A percentile compares a stretch with the other conserved stretches of the same genome.
Conservation (phyloP, 2,113 vertebrate genomes). For the Martes martes region DNA sequence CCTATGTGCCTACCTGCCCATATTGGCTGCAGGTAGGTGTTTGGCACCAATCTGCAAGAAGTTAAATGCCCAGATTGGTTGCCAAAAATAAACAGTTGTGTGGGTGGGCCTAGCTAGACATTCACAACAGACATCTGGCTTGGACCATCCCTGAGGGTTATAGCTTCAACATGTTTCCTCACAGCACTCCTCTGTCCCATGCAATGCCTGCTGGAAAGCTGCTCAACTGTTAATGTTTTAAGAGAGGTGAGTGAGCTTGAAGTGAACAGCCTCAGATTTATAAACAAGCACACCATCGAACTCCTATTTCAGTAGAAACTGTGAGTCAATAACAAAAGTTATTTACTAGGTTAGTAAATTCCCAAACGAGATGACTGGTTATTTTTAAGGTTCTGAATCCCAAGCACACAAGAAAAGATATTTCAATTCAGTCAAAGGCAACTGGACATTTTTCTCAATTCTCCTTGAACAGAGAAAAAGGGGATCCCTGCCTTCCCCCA, state of each 20-base stretch:
- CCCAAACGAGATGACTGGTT: background rate
- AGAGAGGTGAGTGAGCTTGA: background rate
- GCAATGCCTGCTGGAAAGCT: background rate
- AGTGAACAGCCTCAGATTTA: background rate
- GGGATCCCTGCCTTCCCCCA: background rate
- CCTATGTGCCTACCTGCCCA: background rate
- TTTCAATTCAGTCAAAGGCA: constrained; percentile 23
- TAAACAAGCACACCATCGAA: background rate
- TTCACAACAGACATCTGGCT: constrained; percentile 56
- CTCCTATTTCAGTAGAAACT: constrained; percentile 34
- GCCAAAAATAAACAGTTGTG: constrained; percentile 60
- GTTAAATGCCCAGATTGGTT: constrained; percentile 38
- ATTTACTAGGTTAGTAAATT: background rate
- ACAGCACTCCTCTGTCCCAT: background rate
- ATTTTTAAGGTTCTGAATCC: background rate
- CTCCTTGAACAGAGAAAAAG: background rate
- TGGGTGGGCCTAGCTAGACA: constrained; percentile 32
- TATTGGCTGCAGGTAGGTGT: constrained; percentile 2
- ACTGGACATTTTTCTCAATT: constrained; percentile 5
- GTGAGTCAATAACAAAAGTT: background rate
- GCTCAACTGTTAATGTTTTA: constrained; percentile 37
- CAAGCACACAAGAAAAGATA: background rate
- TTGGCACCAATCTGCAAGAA: constrained; percentile 52
- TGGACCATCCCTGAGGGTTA: constrained; percentile 37
- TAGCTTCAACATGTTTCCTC: constrained; percentile 32